These are phyloP conservation scores for Panurus biarmicus DNA, from an alignment of 2,113 vertebrate species.

Conservation along the genomic window DNA sequence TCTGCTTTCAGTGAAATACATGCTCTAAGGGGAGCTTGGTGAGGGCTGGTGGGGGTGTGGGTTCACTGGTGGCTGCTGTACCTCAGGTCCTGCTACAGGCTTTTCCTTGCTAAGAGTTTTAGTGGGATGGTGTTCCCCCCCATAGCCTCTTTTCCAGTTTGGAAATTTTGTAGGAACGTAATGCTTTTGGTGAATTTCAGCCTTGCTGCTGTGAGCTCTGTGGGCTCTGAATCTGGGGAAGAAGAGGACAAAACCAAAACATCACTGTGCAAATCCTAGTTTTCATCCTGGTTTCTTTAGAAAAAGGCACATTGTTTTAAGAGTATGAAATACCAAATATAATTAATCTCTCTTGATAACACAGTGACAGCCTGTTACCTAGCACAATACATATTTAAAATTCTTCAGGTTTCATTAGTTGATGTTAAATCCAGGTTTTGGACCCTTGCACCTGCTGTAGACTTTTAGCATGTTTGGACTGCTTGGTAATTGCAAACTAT, in stretches of 20 bases:
- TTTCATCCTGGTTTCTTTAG: background rate
- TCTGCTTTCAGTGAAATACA: background rate
- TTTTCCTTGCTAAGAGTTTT: background rate
- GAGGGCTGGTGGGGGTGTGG: background rate
- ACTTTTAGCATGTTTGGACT: background rate
- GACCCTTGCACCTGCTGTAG: background rate
- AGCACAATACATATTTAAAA: background rate
- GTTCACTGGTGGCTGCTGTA: background rate
- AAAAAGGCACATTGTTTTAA: background rate
- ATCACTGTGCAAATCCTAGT: background rate
- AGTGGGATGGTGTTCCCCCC: background rate
- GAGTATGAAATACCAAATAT: background rate
- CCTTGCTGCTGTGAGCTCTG: background rate
- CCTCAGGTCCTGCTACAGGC: background rate
- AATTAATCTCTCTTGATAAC: background rate
- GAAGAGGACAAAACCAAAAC: background rate
- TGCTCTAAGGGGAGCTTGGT: background rate
- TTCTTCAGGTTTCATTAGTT: background rate
- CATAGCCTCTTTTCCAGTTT: background rate
- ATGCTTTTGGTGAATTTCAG: background rate
- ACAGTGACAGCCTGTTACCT: background rate
- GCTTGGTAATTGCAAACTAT: background rate
- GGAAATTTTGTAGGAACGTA: background rate
- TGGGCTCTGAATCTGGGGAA: background rate
- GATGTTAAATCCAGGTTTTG: background rate